phyloP scores from a whole-genome alignment of 2,888 invertebrate genomes.

The Heliothis peltigera region DNA sequence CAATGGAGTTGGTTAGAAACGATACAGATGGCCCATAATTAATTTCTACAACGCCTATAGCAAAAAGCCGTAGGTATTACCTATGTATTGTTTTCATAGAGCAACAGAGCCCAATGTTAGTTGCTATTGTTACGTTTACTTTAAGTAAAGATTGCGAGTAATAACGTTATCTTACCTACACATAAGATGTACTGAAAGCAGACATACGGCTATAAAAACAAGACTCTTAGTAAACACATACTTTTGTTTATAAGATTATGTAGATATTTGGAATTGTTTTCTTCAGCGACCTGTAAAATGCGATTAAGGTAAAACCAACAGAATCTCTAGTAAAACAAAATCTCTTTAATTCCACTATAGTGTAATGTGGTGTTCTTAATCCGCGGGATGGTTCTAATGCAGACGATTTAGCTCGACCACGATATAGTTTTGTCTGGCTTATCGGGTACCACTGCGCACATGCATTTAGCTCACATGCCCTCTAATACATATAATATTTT shows the following conservation, averaged over 20 bases:
- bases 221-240: constrained; percentile 42
- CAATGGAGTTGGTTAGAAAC: too few relatives aligned
- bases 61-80: neutral
- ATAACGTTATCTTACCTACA: neutral
- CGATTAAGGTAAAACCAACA: constrained; percentile 72
- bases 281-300: constrained; percentile 72
- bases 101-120: neutral
- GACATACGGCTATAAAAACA: constrained; percentile 12
- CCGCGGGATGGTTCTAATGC: constrained; percentile 67
- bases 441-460: constrained; percentile 23
- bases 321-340: constrained; percentile 68
- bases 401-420: constrained; percentile 70
- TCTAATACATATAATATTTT: neutral
- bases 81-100: neutral
- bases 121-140: neutral
- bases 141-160: constrained; percentile 1
- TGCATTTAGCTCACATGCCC: neutral
- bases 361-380: constrained; percentile 70
- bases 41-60: neutral
- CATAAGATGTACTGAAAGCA: constrained; percentile 16
- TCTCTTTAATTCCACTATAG: constrained; percentile 70
- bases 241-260: constrained; percentile 58
- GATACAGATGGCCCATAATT: too few relatives aligned
- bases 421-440: constrained; percentile 46
- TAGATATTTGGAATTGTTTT: constrained; percentile 67